Conservation (phyloP, 2,113 vertebrate species). For the Oryzias javanicus region DNA sequence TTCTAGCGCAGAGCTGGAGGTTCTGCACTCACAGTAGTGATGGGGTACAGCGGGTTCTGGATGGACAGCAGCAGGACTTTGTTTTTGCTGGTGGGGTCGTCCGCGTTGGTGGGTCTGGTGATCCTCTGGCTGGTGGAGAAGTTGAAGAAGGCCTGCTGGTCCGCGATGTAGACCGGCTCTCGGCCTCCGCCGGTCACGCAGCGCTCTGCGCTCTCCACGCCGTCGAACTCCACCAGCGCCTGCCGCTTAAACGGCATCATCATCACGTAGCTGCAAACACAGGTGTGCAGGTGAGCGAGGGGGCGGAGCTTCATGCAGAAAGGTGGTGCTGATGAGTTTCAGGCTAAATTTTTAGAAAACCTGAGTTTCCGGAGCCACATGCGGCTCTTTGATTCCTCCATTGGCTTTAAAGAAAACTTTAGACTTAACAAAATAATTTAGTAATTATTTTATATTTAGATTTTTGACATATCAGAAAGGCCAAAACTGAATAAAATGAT, state of each 20-base stretch:
- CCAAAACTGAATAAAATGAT: too few relatives aligned
- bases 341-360: too few relatives aligned
- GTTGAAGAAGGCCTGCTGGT: slow-evolving; percentile 93
- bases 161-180: slow-evolving; percentile 86
- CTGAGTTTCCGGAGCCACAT: too few relatives aligned
- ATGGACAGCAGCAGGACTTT: slow-evolving; percentile 92
- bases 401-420: too few relatives aligned
- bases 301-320: background rate
- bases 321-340: background rate
- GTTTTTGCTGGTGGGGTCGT: slow-evolving; percentile 89
- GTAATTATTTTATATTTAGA: too few relatives aligned
- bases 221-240: slow-evolving; percentile 93
- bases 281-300: background rate
- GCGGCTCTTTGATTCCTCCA: too few relatives aligned
- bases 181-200: slow-evolving; percentile 83
- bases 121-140: slow-evolving; percentile 96
- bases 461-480: too few relatives aligned
- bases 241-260: slow-evolving; percentile 97
- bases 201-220: slow-evolving; percentile 85
- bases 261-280: slow-evolving; percentile 86
- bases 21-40: slow-evolving; percentile 83
- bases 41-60: slow-evolving; percentile 94
- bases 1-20: background rate
- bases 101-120: slow-evolving; percentile 87
- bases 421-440: too few relatives aligned